Evolutionary conservation across 2,797 vertebrate species (phyloP).

Genomic region (Falco concolor): DNA sequence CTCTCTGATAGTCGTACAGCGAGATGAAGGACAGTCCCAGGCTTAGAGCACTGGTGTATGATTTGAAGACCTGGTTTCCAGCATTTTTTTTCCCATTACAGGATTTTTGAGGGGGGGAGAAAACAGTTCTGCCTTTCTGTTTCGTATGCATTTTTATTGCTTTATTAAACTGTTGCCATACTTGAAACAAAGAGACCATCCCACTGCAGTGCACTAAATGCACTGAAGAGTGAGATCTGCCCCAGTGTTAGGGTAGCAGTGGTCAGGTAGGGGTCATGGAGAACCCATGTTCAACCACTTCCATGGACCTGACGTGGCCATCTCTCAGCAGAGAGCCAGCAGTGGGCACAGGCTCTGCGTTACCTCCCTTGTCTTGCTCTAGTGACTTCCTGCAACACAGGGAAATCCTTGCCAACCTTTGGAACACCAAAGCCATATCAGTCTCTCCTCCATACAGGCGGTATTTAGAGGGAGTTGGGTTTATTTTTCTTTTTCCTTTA

Average conservation of each 20-base stretch:
- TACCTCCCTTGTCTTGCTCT: not conserved
- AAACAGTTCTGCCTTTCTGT: not conserved
- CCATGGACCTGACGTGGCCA: accelerated
- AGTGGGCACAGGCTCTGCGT: not conserved
- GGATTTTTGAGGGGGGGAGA: not conserved
- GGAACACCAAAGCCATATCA: not conserved
- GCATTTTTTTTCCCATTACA: not conserved
- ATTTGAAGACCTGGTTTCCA: not conserved
- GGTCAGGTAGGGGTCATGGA: not conserved
- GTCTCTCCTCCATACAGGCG: not conserved
- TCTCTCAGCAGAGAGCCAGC: not conserved
- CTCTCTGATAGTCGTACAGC: not conserved
- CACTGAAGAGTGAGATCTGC: not conserved
- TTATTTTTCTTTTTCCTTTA: not conserved
- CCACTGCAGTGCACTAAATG: not conserved
- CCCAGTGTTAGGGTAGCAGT: not conserved
- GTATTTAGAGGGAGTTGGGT: not conserved
- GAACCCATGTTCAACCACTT: not conserved
- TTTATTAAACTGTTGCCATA: not conserved
- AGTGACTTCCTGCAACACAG: not conserved
- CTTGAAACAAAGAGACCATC: not conserved
- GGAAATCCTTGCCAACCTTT: not conserved
- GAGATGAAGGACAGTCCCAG: not conserved
- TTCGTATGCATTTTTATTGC: not conserved
- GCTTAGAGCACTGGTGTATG: not conserved